Base-by-base conservation (phyloP, 2,888 invertebrate species). In the Eretmocerus hayati region DNA sequence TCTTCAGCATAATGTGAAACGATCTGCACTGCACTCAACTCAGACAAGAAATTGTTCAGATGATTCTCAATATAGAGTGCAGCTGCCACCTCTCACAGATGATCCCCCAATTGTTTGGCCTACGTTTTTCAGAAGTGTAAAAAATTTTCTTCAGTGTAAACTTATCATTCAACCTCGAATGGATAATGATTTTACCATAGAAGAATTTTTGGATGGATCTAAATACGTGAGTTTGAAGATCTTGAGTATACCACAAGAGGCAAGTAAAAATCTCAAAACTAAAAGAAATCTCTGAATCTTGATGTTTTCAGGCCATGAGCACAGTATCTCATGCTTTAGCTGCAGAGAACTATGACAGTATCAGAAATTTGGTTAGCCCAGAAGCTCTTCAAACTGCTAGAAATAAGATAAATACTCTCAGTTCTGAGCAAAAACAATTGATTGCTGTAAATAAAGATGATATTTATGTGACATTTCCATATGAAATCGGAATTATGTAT, bases 241-340 rank as follows among this genome's bases (percentile, higher is more conserved):
- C 26, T 26, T n/a, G n/a, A n/a, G n/a, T n/a, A n/a, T n/a, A n/a
- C n/a, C n/a, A n/a, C n/a, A n/a, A n/a, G n/a, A n/a, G n/a, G n/a
- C n/a, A n/a, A n/a, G n/a, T n/a, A n/a, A n/a, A n/a, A n/a, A n/a
- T n/a, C n/a, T n/a, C n/a, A n/a, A n/a, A n/a, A n/a, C n/a, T n/a
- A n/a, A 11, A 26, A 26, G 26, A 26, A 26, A 26, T 26, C 26
- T 26, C 11, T 26, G 1, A 11, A 6, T 26, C 26, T 26, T 26
- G 8, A 26, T 26, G 26, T 26, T 42, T 65, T 26, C 59, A 77
- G 76, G 76, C 75, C 2, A 54, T 74, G 2, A 46, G 49, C 2
- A 35, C 62, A 16, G 72, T 77, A 13, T 73, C 77, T 1, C 48
- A 60, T 3, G 67, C 68, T 37, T 58, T 78, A 46, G 62, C 72